Evolutionary conservation across 2,797 vertebrate species (phyloP), one percentile per base, ranked within the genome.

Genomic region (Manis crassicaudata): DNA sequence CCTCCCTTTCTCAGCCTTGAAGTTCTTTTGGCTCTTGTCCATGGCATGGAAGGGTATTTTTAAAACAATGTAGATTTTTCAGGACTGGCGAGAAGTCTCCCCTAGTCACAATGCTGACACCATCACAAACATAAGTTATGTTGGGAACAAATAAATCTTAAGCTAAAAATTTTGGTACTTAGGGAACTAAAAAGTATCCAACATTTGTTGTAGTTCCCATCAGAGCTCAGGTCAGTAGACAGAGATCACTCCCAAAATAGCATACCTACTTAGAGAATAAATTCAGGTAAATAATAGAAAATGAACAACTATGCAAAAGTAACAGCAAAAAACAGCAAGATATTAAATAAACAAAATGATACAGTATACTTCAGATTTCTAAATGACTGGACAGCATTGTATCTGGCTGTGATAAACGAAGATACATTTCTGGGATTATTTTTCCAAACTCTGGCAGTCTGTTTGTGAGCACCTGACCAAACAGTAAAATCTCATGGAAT

Each of bases 21-120:
- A 92, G 88, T 73, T 88, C 75, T 90, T 92, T 94, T 82, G 43
- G 62, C 89, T 94, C 91, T 91, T 86, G 82, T 95, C 95, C 88
- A 43, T 58, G 52, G 52, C 67, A 37, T 54, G 35, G 21, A 91
- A 23, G 32, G 75, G 92, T 94, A 94, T 96, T 97, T 97, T 94
- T 79, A 91, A 97, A 96, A 97, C 73, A 96, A 80, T 80, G 68
- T 37, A 32, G 17, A 27, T 73, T 79, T 84, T 90, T 81, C 17
- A 89, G 91, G 52, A 68, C 65, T 43, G 62, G 35, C 54, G 50
- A 72, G 95, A 90, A 46, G 2, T 50, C n/a, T 92, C 17, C n/a
- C 43, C 52, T 76, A 11, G 16, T 94, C 72, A 94, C 20, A 76
- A 23, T 17, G 23, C 65, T 7, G n/a, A 87, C 89, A 83, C 17